These are phyloP conservation scores for Rhegmatorhina hoffmannsi DNA, from an alignment of 2,113 vertebrate species.

Conservation along the genomic window DNA sequence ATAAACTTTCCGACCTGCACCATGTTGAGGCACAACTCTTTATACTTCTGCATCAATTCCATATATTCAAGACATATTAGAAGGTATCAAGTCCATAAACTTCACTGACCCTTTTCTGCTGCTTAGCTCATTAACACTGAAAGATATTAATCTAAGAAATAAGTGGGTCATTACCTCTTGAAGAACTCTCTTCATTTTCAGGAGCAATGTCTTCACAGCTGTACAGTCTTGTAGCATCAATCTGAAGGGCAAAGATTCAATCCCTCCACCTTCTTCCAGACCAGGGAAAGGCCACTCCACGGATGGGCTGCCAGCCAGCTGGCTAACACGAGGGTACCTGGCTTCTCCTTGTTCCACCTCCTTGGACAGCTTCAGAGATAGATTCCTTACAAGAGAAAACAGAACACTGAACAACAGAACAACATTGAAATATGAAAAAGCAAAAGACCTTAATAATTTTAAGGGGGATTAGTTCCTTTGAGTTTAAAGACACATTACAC, in stretches of 20 bases:
- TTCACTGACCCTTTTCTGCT: conserved; percentile 12
- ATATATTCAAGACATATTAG: not conserved
- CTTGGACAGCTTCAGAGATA: conserved; percentile 78
- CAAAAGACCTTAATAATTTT: not conserved
- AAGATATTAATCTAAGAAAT: not conserved
- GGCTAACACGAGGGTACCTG: conserved; percentile 60
- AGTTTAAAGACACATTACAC: not conserved
- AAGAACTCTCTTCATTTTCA: conserved; percentile 92
- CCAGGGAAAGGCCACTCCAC: conserved; percentile 80
- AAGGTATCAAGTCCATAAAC: conserved; percentile 7
- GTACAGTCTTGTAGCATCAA: conserved; percentile 97
- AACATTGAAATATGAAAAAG: not conserved
- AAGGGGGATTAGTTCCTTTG: not conserved
- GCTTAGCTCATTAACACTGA: not conserved
- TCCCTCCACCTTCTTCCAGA: conserved; percentile 83
- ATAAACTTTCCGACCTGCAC: not conserved
- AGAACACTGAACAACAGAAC: not conserved
- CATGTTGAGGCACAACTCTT: not conserved
- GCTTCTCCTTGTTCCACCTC: conserved; percentile 74
- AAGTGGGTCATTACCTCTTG: conserved; percentile 87
- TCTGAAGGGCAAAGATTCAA: conserved; percentile 90
- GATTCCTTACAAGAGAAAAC: conserved; percentile 67
- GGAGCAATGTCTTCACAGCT: conserved; percentile 90
- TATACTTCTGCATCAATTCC: not conserved
- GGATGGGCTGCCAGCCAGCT: conserved; percentile 73